phyloP scores from a whole-genome alignment of 2,888 invertebrate genomes.

The Steinernema scapterisci region DNA sequence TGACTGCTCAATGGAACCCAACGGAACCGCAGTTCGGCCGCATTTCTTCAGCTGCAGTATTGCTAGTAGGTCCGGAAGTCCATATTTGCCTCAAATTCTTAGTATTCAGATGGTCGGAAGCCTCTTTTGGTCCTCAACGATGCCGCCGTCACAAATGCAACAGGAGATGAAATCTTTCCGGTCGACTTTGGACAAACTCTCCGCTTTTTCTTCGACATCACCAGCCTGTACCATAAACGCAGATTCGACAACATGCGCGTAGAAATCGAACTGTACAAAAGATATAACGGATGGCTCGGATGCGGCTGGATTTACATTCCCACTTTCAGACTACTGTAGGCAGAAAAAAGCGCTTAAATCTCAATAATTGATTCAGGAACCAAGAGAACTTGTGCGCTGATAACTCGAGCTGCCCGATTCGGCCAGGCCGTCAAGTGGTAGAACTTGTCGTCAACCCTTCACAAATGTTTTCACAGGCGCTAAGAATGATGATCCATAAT shows the following conservation, averaged over 20 bases:
- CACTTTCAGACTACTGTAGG: slow-evolving; percentile 59
- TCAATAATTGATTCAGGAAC: slow-evolving; percentile 37
- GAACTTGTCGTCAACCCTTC: slow-evolving; percentile 58
- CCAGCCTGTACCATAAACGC: slow-evolving; percentile 41
- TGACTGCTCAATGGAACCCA: neutral
- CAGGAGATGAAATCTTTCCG: slow-evolving; percentile 60
- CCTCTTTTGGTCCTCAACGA: slow-evolving; percentile 47
- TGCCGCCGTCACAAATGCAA: slow-evolving; percentile 58
- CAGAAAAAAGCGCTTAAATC: too few relatives aligned
- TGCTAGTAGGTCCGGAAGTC: slow-evolving; percentile 18
- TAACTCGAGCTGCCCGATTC: slow-evolving; percentile 45
- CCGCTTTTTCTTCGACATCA: slow-evolving; percentile 60
- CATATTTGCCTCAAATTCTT: neutral
- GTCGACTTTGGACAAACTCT: slow-evolving; percentile 53
- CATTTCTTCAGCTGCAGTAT: slow-evolving; percentile 39
- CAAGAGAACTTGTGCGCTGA: slow-evolving; percentile 43
- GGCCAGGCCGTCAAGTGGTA: slow-evolving; percentile 57
- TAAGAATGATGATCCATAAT: slow-evolving; percentile 36
- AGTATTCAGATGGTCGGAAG: neutral
- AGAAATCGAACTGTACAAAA: slow-evolving; percentile 58
- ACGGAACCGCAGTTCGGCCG: slow-evolving; percentile 23
- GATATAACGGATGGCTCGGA: slow-evolving; percentile 62
- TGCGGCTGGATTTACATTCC: slow-evolving; percentile 64
- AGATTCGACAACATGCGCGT: slow-evolving; percentile 61
- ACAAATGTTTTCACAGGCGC: slow-evolving; percentile 54